phyloP scores from a whole-genome alignment of 1,140 invertebrate species.

The Philaenus spumarius region DNA sequence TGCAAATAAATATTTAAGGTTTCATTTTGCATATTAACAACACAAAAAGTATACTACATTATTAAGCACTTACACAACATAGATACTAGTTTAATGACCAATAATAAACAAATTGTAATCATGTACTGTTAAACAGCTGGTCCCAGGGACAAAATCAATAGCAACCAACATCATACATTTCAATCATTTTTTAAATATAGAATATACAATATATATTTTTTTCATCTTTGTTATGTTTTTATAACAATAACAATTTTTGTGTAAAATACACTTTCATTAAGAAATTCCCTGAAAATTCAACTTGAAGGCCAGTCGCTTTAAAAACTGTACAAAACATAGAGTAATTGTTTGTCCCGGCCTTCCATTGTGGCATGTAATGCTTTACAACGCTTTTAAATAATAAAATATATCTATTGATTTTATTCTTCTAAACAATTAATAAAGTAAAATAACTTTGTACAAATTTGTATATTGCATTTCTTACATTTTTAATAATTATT shows the following conservation, averaged over 20 bases:
- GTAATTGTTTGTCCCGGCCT: too few species aligned
- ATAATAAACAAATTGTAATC: too few species aligned
- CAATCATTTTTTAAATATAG: neutral
- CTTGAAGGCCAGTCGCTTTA: slow-evolving; percentile 8
- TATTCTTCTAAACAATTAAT: slow-evolving; percentile 3
- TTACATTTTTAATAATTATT: too few species aligned
- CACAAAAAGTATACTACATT: too few species aligned
- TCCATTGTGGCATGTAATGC: too few species aligned
- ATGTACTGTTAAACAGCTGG: neutral
- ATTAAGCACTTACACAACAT: too few species aligned
- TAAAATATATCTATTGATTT: slow-evolving; percentile 16
- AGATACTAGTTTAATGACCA: too few species aligned
- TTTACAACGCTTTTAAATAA: slow-evolving; percentile 1
- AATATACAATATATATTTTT: slow-evolving; percentile 11
- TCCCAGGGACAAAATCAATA: slow-evolving; percentile 6
- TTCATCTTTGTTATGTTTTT: slow-evolving; percentile 11
- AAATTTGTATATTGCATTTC: slow-evolving; percentile 11
- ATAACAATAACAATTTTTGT: slow-evolving; percentile 11
- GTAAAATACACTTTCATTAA: slow-evolving; percentile 9
- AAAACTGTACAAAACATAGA: slow-evolving; percentile 10
- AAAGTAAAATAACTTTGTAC: slow-evolving; percentile 11
- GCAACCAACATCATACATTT: neutral
- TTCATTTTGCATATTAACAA: too few species aligned
- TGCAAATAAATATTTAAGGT: too few species aligned
- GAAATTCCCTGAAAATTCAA: slow-evolving; percentile 10